phyloP scores from a whole-genome alignment of 2,888 invertebrate genomes.

The Meteorus cinctellus region DNA sequence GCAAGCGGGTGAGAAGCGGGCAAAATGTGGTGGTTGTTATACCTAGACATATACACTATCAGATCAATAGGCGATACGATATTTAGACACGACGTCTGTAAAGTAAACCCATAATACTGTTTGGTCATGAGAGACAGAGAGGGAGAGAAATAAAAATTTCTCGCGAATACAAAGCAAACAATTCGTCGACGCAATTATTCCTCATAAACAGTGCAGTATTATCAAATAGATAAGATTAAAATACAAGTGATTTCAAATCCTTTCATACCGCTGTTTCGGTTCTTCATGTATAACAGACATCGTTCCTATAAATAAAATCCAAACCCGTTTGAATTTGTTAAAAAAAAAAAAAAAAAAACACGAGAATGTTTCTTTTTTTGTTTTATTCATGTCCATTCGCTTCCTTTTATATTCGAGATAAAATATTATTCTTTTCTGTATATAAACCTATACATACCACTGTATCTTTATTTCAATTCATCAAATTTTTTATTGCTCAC shows the following conservation, averaged over 20 bases:
- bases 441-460: neutral
- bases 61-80: slow-evolving; percentile 8
- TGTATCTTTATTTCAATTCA: slow-evolving; percentile 16
- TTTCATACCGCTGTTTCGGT: neutral
- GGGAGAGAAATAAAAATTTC: neutral
- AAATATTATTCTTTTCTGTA: neutral
- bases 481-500: slow-evolving; percentile 11
- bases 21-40: neutral
- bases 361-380: neutral
- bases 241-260: slow-evolving; percentile 1
- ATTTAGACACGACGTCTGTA: slow-evolving; percentile 3
- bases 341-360: neutral
- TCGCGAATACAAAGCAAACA: slow-evolving; percentile 2
- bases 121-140: neutral
- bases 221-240: slow-evolving; percentile 64
- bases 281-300: neutral
- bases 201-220: slow-evolving; percentile 60
- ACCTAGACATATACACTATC: neutral
- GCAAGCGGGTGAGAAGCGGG: too few relatives aligned
- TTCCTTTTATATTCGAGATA: slow-evolving; percentile 2
- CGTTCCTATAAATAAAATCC: neutral
- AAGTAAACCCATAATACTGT: slow-evolving; percentile 1
- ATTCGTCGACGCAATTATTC: slow-evolving; percentile 53
- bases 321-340: neutral
- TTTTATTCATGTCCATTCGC: neutral